Base-by-base conservation (phyloP, 2,797 vertebrate genomes). In the Sebastes nivosus region DNA sequence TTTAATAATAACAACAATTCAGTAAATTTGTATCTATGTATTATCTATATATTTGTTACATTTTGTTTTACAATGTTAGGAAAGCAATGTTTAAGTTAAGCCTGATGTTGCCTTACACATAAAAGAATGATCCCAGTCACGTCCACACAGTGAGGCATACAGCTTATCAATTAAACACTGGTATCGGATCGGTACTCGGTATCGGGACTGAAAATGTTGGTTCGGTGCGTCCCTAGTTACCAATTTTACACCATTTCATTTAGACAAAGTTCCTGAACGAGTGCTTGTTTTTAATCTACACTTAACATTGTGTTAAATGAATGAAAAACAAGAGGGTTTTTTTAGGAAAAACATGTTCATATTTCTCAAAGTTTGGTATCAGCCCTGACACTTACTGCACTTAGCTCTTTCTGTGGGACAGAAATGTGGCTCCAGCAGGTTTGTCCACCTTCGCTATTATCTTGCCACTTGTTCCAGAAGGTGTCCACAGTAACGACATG, bases 381-480 rank as follows among this genome's bases (percentile, higher is more conserved):
- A 54, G 27, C 29, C 20, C 64, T 29, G 20, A 63, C 32, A 34
- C 9, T 7, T 6, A 16, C 8, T 52, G 50, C 1, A 52, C 60
- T 34, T 8, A 22, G 5, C 24, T 5, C 57, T 30, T 20, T 30
- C 22, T 60, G 24, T 30, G 29, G 3, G 36, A 76, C 63, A 57
- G 20, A 52, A 38, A 64, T 22, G 32, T 65, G 29, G 22, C 69
- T 78, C 34, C 29, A 38, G 50, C 20, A 22, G n/a, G 34, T 64
- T 42, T 18, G 16, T 20, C 18, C 29, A 42, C 20, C 3, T 29
- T 72, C 0, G 18, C 6, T 42, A 16, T 69, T 32, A 77, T 71
- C 42, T 24, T 38, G 32, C 10, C 27, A 9, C 42, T 67, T 57
- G 18, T 42, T 42, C 0, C 38, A 42, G 38, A 42, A 42, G 0